Base-by-base conservation (phyloP, 35 echinoderm and acorn worm genomes). In the Nesometra sesokonis region DNA sequence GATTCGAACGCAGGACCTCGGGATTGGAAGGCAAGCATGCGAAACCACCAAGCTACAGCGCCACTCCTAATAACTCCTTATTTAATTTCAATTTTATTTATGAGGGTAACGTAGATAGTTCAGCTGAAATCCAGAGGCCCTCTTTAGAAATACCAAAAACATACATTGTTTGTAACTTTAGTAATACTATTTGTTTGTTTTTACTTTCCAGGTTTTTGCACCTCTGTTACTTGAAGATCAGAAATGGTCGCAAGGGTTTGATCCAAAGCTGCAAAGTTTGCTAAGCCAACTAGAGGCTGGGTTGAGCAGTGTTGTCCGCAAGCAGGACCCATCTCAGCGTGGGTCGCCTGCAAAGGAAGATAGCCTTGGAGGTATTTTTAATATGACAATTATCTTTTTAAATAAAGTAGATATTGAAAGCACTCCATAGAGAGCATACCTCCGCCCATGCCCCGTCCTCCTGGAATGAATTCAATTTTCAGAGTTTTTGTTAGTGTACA, bases 231-330 rank as follows among this genome's bases (percentile, higher is more conserved):
- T 99, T 32, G 90, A 99, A 47, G 90, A 99, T 88, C 93, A 99
- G 79, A 99, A 94, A 84, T 99, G 93, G 93, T 90, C 87, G 37
- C 77, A 86, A 35, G 90, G 90, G 37, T 92, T 99, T 88, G 93
- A 99, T 77, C 96, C 96, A 30, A 99, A 99, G 85, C 88, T 99
- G 13, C 96, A 99, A 77, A 99, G 92, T 81, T 80, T 99, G 31
- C 88, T 99, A 13, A 99, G 92, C 86, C 93, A 99, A 80, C 86
- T 99, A 13, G 88, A 91, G 77, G 96, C 96, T 82, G 96, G 96
- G 36, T 77, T 99, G 32, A 83, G 88, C 31, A 99, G 96, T 39
- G 87, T 89, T 35, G 80, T 99, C 5, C 76, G 93, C 32, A 99
- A 94, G 83, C 36, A 83, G 32, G 93, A 99, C 79, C 89, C 96